phyloP scores from a whole-genome alignment of 2,888 invertebrate species.

The Archaeoteleia sp. region DNA sequence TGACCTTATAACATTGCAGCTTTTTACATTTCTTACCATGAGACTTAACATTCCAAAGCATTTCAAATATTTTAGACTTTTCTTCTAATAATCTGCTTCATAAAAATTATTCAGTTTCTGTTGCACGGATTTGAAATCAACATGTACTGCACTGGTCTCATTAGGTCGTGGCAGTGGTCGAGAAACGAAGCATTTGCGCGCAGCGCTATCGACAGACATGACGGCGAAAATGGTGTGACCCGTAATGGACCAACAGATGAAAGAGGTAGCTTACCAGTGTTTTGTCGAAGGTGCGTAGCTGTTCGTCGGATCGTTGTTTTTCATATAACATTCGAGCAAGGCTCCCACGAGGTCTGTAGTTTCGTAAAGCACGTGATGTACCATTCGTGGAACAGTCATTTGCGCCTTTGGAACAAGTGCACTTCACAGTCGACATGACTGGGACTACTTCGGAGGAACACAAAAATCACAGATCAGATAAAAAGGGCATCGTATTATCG shows the following conservation, averaged over 20 bases:
- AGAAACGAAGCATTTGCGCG: background rate
- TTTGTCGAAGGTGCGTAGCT: slow-evolving; percentile 81
- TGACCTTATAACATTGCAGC: too few relatives aligned
- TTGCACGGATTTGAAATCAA: background rate
- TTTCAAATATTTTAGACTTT: too few relatives aligned
- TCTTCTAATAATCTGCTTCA: too few relatives aligned
- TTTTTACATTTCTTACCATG: too few relatives aligned
- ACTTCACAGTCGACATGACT: slow-evolving; percentile 27
- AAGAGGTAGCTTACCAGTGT: slow-evolving; percentile 78
- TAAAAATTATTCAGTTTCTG: too few relatives aligned
- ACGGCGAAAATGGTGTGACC: slow-evolving; percentile 1
- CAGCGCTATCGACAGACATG: background rate
- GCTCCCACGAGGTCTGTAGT: slow-evolving; percentile 82
- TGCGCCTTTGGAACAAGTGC: slow-evolving; percentile 36
- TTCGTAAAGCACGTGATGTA: slow-evolving; percentile 53
- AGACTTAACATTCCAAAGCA: too few relatives aligned
- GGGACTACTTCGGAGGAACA: slow-evolving; percentile 2
- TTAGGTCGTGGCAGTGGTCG: slow-evolving; percentile 41
- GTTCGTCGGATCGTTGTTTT: slow-evolving; percentile 83
- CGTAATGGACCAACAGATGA: background rate
- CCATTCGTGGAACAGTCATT: slow-evolving; percentile 42
- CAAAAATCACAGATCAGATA: background rate
- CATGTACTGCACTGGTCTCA: slow-evolving; percentile 44
- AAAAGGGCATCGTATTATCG: slow-evolving; percentile 2
- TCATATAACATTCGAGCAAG: slow-evolving; percentile 84